These are phyloP conservation scores for Lepidostoma basale DNA, from an alignment of 1,140 invertebrate species.

Conservation along the genomic window DNA sequence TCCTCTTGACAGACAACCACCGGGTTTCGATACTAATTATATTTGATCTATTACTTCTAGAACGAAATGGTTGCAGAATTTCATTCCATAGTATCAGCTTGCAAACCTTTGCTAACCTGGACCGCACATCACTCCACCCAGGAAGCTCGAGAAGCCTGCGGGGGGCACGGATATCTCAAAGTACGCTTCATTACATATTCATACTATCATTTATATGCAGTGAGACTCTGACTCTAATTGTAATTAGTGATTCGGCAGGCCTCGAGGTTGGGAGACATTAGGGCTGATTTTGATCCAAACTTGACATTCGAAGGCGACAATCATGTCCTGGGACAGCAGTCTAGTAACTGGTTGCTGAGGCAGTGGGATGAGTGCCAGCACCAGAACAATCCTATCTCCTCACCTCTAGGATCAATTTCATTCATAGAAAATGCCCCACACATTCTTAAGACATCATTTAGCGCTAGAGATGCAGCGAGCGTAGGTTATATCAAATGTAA, in stretches of 20 bases:
- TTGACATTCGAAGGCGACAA: constrained; percentile 97
- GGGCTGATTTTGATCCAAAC: constrained; percentile 89
- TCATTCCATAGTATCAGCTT: constrained; percentile 87
- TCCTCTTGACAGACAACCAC: too few relatives aligned
- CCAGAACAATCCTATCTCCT: constrained; percentile 53
- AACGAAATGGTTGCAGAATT: constrained; percentile 81
- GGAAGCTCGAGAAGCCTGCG: constrained; percentile 89
- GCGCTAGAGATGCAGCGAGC: constrained; percentile 52
- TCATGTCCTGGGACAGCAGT: constrained; percentile 93
- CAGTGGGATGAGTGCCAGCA: constrained; percentile 64
- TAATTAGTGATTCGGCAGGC: constrained; percentile 60
- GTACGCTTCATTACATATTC: too few relatives aligned
- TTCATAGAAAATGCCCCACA: constrained; percentile 64
- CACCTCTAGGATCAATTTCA: constrained; percentile 67
- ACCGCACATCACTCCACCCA: constrained; percentile 82
- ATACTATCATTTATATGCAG: too few relatives aligned
- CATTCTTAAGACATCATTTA: constrained; percentile 63
- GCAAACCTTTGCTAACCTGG: constrained; percentile 89
- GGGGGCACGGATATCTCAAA: constrained; percentile 81
- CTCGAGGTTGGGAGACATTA: constrained; percentile 80
- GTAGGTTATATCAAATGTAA: constrained; percentile 66
- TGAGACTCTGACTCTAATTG: too few relatives aligned
- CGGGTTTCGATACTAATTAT: background rate
- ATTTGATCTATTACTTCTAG: constrained; percentile 50
- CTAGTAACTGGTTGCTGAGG: constrained; percentile 85